Base-by-base conservation (phyloP, 2,888 invertebrate genomes). In the Xestia xanthographa region DNA sequence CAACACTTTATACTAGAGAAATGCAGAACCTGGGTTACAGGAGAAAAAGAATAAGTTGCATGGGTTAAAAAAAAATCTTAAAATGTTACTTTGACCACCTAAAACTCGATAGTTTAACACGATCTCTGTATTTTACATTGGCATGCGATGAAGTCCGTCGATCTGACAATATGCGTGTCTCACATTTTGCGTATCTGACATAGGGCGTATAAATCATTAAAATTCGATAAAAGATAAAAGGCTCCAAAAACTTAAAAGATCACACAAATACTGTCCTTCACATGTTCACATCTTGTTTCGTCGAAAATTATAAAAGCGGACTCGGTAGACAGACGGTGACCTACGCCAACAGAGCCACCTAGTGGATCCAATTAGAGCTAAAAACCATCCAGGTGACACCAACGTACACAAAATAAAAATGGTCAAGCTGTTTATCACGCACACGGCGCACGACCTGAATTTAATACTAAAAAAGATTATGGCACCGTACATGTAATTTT, bases 221-320 rank as follows among this genome's bases (percentile, higher is more conserved):
- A 9, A n/a, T n/a, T 50, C 50, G 22, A n/a, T 50, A 22, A 50
- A 50, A 50, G 22, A n/a, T 50, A 22, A 50, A 50, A 50, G 50
- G 4, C 53, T 53, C 5, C n/a, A 53, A n/a, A 53, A 53, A 53
- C n/a, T 53, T n/a, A 12, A 53, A 53, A n/a, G 53, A 53, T 53
- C n/a, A 26, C 53, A n/a, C 53, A n/a, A 53, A 53, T 53, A 11
- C 12, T 53, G 12, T 53, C 53, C 11, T 53, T 53, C n/a, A 53
- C n/a, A 53, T 53, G n/a, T 34, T 34, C 34, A 34, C 34, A 34
- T 34, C 34, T 34, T 53, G 5, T 53, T 72, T 70, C 48, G 4
- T 38, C 5, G 22, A 38, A 72, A n/a, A 29, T 45, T 69, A n/a
- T 53, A 53, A n/a, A n/a, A n/a, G 50, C n/a, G 50, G 53, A 53